Evolutionary conservation across 1,140 invertebrate genomes (phyloP).

Genomic region (Hyphantria cunea): DNA sequence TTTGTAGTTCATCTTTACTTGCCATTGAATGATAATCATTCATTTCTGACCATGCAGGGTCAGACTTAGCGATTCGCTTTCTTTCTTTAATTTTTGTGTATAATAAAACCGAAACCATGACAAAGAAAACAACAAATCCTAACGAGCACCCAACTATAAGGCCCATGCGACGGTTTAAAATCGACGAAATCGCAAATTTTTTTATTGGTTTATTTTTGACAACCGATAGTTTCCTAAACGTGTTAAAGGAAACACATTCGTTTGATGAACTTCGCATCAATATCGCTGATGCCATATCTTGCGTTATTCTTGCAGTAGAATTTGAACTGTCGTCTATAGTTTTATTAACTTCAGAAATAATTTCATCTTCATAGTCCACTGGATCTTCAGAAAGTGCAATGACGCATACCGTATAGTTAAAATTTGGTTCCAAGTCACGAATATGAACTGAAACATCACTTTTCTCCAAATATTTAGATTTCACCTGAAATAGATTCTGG

Average conservation of each 20-base stretch:
- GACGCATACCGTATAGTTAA: conserved; percentile 68
- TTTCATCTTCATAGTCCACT: conserved; percentile 45
- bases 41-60: conserved; percentile 75
- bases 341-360: conserved; percentile 43
- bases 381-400: conserved; percentile 62
- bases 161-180: conserved; percentile 70
- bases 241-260: conserved; percentile 71
- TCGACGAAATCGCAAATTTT: conserved; percentile 58
- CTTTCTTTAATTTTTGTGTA: conserved; percentile 77
- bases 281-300: conserved; percentile 56
- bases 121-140: conserved; percentile 73
- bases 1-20: conserved; percentile 74
- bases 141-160: conserved; percentile 73
- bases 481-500: conserved; percentile 53
- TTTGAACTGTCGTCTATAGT: conserved; percentile 50
- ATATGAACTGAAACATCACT: conserved; percentile 62
- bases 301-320: conserved; percentile 52
- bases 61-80: conserved; percentile 74
- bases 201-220: conserved; percentile 57
- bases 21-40: conserved; percentile 76
- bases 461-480: conserved; percentile 63
- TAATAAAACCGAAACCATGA: conserved; percentile 73
- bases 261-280: conserved; percentile 65
- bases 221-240: conserved; percentile 51
- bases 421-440: conserved; percentile 53